Percentiles rank a stretch among this genome's conserved stretches.
phyloP scores from a whole-genome alignment of 1,140 invertebrate genomes.

The Aethina tumida region DNA sequence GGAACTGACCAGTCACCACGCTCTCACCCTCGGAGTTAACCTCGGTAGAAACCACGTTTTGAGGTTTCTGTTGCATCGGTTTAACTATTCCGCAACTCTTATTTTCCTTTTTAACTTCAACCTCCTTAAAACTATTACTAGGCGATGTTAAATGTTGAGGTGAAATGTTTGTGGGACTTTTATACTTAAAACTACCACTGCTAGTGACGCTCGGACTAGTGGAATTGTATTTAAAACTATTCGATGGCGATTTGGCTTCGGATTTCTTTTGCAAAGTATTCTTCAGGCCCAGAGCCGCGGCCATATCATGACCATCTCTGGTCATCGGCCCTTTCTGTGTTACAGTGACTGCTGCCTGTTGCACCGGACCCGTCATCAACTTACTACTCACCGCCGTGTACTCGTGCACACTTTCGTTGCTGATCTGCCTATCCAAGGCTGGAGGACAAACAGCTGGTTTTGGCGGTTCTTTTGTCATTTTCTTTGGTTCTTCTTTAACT shows the following conservation, averaged over 20 bases:
- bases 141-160: too few relatives aligned
- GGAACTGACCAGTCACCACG: constrained; percentile 37
- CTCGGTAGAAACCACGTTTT: constrained; percentile 28
- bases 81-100: constrained; percentile 19
- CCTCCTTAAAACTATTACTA: too few relatives aligned
- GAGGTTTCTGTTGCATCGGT: constrained; percentile 17
- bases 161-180: constrained; percentile 8
- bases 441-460: constrained; percentile 13
- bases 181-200: constrained; percentile 17
- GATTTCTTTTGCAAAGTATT: constrained; percentile 38
- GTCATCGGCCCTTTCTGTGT: constrained; percentile 40
- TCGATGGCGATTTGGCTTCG: constrained; percentile 10
- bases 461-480: constrained; percentile 6
- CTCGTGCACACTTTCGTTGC: constrained; percentile 23
- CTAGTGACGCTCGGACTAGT: neutral
- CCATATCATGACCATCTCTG: constrained; percentile 36
- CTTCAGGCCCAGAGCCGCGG: constrained; percentile 39
- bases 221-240: too few relatives aligned
- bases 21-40: constrained; percentile 33
- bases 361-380: constrained; percentile 53
- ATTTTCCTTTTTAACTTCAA: too few relatives aligned
- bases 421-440: constrained; percentile 19
- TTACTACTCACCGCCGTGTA: constrained; percentile 45
- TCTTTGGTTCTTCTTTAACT: constrained; percentile 3
- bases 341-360: constrained; percentile 49